Percentiles rank a stretch among this genome's conserved stretches.
Conservation (phyloP, 2,888 invertebrate genomes). For the Stegana nigrithorax region DNA sequence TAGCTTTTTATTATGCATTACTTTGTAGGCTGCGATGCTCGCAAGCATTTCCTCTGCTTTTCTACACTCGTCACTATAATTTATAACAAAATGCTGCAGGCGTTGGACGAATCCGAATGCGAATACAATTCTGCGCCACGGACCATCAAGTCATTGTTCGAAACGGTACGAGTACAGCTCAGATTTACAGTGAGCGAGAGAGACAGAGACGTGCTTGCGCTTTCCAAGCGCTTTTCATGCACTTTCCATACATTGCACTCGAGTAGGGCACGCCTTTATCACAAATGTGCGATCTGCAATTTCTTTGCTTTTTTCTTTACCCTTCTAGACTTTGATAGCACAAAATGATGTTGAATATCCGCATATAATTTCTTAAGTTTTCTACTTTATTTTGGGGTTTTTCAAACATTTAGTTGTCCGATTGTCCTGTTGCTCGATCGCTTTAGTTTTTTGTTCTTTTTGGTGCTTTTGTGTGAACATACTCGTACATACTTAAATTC, state of each 20-base stretch:
- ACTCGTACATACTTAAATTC: too few relatives aligned
- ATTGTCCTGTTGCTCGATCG: too few relatives aligned
- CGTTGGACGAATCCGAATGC: conserved; percentile 47
- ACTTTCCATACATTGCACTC: neutral
- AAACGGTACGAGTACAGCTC: neutral
- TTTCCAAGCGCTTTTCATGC: conserved; percentile 14
- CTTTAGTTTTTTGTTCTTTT: too few relatives aligned
- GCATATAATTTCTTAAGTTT: too few relatives aligned
- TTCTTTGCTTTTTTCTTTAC: neutral
- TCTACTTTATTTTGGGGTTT: too few relatives aligned
- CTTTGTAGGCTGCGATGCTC: neutral
- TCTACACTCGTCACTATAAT: conserved; percentile 59
- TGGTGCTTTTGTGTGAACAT: too few relatives aligned
- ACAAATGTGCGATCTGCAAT: conserved; percentile 64
- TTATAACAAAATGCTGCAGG: conserved; percentile 59
- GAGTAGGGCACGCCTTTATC: conserved; percentile 67
- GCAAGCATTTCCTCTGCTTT: too few relatives aligned
- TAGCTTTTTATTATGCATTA: neutral
- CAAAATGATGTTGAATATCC: too few relatives aligned
- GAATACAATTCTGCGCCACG: neutral
- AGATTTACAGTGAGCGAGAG: too few relatives aligned
- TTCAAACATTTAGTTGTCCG: too few relatives aligned
- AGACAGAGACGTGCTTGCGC: neutral
- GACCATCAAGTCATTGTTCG: conserved; percentile 12
- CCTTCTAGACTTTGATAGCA: too few relatives aligned